Base-by-base conservation (phyloP, 1,140 invertebrate species). In the Procambarus clarkii region DNA sequence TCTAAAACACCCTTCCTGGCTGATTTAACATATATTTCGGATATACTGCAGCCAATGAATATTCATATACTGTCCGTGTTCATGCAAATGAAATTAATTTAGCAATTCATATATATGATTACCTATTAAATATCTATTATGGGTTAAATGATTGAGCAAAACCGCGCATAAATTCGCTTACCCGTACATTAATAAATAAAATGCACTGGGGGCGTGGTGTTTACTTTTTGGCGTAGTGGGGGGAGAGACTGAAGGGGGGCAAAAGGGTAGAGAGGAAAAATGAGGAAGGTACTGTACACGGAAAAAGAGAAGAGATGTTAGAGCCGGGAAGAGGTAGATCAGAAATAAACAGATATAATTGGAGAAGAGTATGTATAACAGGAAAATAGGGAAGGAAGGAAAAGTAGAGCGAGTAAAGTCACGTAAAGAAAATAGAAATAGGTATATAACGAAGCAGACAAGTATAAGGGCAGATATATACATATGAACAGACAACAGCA, bases 31-130 rank as follows among this genome's bases (percentile, higher is more conserved):
- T 64, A 64, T 64, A 64, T 64, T 64, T 13, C 18, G 15, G 13
- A 64, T 64, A 64, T 64, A 64, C 18, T 64, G 60, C 4, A 4
- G 2, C 15, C 60, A 64, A 7, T 64, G 21, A 64, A 64, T 64
- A 64, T 64, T 64, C 18, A 64, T 64, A 64, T 64, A 64, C 18
- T 21, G 60, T 0, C 60, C 13, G 60, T 64, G 60, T 64, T 64
- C 60, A 64, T 64, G 15, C 60, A 64, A 64, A 64, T 64, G 13
- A 64, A 64, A 64, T 64, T 64, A 64, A 64, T 64, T 64, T 64
- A 64, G 60, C 60, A 64, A 64, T 64, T 64, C 60, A 64, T 64
- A 64, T 64, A 21, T 64, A 64, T 64, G 60, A 64, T 64, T 64
- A 64, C 60, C 21, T 64, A 64, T 64, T 64, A 64, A 64, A 13